Evolutionary conservation across 2,113 vertebrate genomes (phyloP).

Genomic region (Narcine bancroftii): DNA sequence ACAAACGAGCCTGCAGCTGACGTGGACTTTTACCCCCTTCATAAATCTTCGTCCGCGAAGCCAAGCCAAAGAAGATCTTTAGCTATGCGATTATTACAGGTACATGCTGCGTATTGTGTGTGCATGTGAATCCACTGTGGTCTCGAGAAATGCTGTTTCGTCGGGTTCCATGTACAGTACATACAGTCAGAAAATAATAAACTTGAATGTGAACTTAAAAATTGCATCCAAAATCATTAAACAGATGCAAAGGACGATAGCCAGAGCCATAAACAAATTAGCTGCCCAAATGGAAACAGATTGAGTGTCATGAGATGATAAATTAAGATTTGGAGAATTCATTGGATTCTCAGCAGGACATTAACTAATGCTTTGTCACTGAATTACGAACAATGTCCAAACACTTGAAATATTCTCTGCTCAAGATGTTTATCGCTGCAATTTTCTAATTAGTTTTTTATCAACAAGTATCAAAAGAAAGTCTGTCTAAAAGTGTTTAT

Average conservation of each 20-base stretch:
- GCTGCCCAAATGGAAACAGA: not conserved
- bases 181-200: too few species aligned
- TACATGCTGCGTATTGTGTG: too few species aligned
- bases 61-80: too few species aligned
- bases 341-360: not conserved
- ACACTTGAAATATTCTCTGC: not conserved
- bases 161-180: too few species aligned
- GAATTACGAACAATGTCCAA: not conserved
- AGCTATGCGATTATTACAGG: too few species aligned
- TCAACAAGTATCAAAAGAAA: not conserved
- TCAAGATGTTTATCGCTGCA: not conserved
- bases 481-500: not conserved
- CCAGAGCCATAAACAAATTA: not conserved
- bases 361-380: not conserved
- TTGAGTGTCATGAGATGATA: not conserved
- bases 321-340: not conserved
- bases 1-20: too few species aligned
- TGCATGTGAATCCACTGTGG: too few species aligned
- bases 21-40: too few species aligned
- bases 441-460: constrained; percentile 6
- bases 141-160: too few species aligned
- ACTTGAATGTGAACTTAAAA: too few species aligned
- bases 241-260: too few species aligned
- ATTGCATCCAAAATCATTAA: not conserved
- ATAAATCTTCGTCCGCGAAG: too few species aligned